Base-by-base conservation (phyloP, 2,888 invertebrate species). In the Eupithecia exiguata region DNA sequence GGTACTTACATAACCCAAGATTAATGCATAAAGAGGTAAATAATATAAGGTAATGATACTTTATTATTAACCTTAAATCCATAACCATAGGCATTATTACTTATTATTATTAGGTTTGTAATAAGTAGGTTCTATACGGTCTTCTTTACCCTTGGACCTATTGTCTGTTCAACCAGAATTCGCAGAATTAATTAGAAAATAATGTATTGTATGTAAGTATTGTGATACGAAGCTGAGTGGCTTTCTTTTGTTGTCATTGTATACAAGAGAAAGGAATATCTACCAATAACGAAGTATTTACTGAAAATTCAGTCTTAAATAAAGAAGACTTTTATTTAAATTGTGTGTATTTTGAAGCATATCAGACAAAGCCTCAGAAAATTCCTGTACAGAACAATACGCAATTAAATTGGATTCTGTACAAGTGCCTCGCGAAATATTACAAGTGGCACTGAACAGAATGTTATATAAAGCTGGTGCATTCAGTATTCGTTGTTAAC, bases 381-480 rank as follows among this genome's bases (percentile, higher is more conserved):
- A 74, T 69, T 67, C 62, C n/a, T 68, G 66, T 72, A 49, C 69
- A 67, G 40, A 35, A 80, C 76, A 80, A 78, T 70, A 70, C 76
- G 78, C 78, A 81, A 84, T 84, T 84, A 81, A 79, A 83, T 79
- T 74, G 78, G 77, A 81, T 83, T 84, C 80, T 80, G 78, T 81
- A 81, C 77, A 80, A 77, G 76, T 74, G 73, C 79, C 78, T 74
- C 70, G 72, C 49, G 67, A 67, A 70, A 70, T 70, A 71, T 71
- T 73, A 73, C 68, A 69, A 71, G 66, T 66, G 35, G 1, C 49
- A 73, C 61, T 71, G 69, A 66, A 21, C 30, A 46, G 12, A 25
- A 40, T 16, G 25, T 5, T 6, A 21, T 10, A 30, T 30, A 30
- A 30, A 71, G 73, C 69, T 73, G 38, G 58, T 63, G 12, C 18